A percentile compares a stretch with the other conserved stretches of the same genome.
Conservation (phyloP, 2,888 invertebrate species). For the Diarsia rubi region DNA sequence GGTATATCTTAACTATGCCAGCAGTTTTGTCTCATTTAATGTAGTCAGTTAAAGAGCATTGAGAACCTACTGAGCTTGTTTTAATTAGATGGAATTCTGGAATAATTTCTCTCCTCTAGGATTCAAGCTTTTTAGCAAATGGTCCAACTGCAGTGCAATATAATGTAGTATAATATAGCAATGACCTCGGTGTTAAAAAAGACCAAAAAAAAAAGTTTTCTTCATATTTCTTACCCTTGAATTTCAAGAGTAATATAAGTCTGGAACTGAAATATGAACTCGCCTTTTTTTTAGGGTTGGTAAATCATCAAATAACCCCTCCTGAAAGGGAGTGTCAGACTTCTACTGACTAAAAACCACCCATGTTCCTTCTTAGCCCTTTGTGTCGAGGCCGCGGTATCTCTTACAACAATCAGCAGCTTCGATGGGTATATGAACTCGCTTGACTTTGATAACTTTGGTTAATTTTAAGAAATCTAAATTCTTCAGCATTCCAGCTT, state of each 20-base stretch:
- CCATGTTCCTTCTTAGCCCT: too few species aligned
- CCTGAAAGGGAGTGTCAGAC: too few species aligned
- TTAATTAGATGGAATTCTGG: not conserved
- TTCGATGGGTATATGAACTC: not conserved
- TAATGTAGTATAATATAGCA: too few species aligned
- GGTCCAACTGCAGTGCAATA: not conserved
- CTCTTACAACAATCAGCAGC: too few species aligned
- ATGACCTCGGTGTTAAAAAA: not conserved
- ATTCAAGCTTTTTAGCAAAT: not conserved
- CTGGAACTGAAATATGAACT: not conserved
- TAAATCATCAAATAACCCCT: too few species aligned
- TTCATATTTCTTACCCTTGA: not conserved
- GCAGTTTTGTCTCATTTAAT: not conserved
- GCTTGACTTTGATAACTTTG: not conserved
- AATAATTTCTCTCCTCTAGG: not conserved
- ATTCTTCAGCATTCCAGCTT: not conserved
- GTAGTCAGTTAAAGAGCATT: not conserved
- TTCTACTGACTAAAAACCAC: too few species aligned
- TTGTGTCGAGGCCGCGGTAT: too few species aligned
- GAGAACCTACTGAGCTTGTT: not conserved
- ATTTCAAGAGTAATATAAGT: not conserved
- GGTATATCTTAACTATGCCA: not conserved
- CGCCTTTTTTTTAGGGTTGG: too few species aligned
- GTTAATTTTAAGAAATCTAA: not conserved
- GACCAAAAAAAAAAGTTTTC: too few species aligned